Conservation (phyloP, 2,888 invertebrate species). For the Drosophila leonis region DNA sequence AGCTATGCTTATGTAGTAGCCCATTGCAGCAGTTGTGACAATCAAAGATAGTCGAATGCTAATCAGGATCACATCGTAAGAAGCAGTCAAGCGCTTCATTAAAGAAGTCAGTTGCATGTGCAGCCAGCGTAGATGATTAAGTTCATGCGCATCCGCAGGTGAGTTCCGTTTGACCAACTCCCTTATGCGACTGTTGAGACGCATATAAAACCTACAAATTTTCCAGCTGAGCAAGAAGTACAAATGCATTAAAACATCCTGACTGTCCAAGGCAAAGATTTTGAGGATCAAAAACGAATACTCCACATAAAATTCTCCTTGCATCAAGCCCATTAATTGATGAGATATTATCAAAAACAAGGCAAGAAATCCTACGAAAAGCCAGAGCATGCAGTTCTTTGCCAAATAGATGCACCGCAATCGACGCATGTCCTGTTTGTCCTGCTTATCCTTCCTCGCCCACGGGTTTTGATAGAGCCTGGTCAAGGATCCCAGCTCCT, state of each 20-base stretch:
- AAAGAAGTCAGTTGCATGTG: constrained; percentile 36
- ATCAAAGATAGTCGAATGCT: constrained; percentile 25
- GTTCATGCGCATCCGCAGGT: constrained; percentile 12
- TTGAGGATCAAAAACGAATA: background rate
- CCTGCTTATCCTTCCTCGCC: background rate
- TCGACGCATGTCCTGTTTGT: background rate
- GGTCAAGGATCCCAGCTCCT: constrained; percentile 14
- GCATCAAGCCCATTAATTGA: fast-evolving
- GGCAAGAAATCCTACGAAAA: background rate
- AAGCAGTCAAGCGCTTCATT: constrained; percentile 14
- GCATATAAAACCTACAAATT: constrained; percentile 14
- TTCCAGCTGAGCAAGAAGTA: constrained; percentile 39
- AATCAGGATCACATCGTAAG: constrained; percentile 15
- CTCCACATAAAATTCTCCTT: fast-evolving
- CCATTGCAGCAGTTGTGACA: constrained; percentile 24
- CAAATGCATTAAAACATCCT: constrained; percentile 21
- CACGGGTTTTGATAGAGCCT: constrained; percentile 16
- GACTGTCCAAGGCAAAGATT: constrained; percentile 13
- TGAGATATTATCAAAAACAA: background rate
- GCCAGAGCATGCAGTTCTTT: constrained; percentile 29
- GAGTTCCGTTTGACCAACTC: background rate
- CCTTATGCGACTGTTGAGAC: constrained; percentile 25
- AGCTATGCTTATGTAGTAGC: constrained; percentile 27
- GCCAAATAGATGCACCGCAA: constrained; percentile 27
- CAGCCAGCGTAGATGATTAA: constrained; percentile 37